Conservation (phyloP, 2,888 invertebrate genomes). For the Amiota communis region DNA sequence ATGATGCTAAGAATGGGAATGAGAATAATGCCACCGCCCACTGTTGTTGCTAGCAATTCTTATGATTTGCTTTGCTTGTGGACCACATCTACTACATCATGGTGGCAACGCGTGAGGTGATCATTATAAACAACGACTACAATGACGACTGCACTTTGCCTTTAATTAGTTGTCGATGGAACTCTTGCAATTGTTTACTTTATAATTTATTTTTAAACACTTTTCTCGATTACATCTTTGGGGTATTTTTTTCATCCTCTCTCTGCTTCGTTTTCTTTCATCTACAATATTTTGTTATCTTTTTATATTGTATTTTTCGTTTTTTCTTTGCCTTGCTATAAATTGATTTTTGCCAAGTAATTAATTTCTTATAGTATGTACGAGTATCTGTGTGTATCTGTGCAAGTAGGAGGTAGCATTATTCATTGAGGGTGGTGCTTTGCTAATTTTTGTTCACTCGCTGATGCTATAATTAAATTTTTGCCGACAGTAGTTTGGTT, state of each 20-base stretch:
- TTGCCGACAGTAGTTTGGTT: slow-evolving; percentile 22
- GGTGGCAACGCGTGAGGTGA: slow-evolving; percentile 7
- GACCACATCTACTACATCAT: slow-evolving; percentile 13
- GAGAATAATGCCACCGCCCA: neutral
- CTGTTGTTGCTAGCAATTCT: neutral
- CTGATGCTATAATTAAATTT: slow-evolving; percentile 40
- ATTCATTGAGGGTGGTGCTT: slow-evolving; percentile 52
- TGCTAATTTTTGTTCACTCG: slow-evolving; percentile 51
- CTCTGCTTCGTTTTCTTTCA: neutral
- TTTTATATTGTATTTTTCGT: neutral
- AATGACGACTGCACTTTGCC: neutral
- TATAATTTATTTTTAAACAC: slow-evolving; percentile 54
- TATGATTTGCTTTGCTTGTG: neutral
- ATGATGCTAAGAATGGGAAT: neutral
- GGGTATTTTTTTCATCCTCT: neutral
- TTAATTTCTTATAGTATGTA: neutral
- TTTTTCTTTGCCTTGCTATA: neutral
- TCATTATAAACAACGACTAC: neutral
- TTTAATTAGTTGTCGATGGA: slow-evolving; percentile 2
- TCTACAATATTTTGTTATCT: no score
- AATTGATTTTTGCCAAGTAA: slow-evolving; percentile 5
- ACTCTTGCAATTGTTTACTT: slow-evolving; percentile 46
- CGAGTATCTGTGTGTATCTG: neutral
- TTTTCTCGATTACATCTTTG: neutral
- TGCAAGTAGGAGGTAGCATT: slow-evolving; percentile 55